Conservation (phyloP, 2,888 invertebrate species). For the Barypeithes pellucidus region DNA sequence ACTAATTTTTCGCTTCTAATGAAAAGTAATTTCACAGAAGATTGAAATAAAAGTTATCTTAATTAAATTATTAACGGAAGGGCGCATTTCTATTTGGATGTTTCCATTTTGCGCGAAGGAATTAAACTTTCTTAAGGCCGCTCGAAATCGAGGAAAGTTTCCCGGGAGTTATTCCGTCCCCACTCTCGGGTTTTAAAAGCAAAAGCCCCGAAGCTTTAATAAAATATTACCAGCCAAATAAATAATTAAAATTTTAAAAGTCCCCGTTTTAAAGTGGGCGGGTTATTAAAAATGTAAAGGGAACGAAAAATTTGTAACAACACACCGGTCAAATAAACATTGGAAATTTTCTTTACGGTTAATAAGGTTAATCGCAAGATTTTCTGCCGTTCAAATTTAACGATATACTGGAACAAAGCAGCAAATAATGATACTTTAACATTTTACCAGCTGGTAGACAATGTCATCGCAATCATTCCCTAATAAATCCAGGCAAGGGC, state of each 20-base stretch:
- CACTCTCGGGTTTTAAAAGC: conserved; percentile 1
- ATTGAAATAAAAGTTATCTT: conserved; percentile 55
- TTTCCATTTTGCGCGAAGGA: conserved; percentile 43
- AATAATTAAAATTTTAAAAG: conserved; percentile 43
- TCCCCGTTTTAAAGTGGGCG: background rate
- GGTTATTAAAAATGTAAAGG: background rate
- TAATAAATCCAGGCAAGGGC: too few relatives aligned
- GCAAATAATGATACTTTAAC: too few relatives aligned
- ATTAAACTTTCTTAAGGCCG: conserved; percentile 50
- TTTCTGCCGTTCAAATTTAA: too few relatives aligned
- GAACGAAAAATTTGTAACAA: background rate
- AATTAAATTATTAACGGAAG: conserved; percentile 41
- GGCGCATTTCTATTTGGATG: conserved; percentile 45
- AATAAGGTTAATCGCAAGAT: too few relatives aligned
- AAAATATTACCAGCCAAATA: conserved; percentile 47
- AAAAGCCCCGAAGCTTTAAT: conserved; percentile 46
- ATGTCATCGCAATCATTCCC: too few relatives aligned
- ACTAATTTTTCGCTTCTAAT: conserved; percentile 21
- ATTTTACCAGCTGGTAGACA: too few relatives aligned
- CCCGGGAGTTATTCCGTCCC: conserved; percentile 34
- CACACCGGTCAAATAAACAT: too few relatives aligned
- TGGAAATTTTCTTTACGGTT: too few relatives aligned
- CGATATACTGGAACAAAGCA: too few relatives aligned
- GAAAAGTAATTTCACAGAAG: conserved; percentile 53
- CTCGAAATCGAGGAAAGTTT: conserved; percentile 47